phyloP scores from a whole-genome alignment of 2,113 vertebrate species.

The Ptilorrhoa leucosticta region DNA sequence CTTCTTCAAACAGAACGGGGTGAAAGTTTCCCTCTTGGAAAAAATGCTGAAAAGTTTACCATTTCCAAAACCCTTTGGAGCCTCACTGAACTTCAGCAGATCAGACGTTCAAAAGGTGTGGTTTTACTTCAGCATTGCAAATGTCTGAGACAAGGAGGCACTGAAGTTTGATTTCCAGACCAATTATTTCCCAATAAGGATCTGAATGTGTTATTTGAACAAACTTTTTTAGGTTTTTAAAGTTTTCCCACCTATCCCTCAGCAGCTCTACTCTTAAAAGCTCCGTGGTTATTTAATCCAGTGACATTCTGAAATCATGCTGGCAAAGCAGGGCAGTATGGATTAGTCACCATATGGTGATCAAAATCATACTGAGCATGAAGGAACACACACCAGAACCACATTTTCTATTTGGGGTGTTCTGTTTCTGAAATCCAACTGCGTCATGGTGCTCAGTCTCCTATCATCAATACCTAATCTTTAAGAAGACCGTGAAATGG shows the following conservation, averaged over 20 bases:
- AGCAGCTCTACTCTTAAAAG: neutral
- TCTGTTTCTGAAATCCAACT: conserved; percentile 1
- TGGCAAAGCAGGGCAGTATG: neutral
- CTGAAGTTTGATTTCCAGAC: conserved; percentile 6
- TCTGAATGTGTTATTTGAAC: neutral
- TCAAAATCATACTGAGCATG: neutral
- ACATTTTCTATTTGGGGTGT: neutral
- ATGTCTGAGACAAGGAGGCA: neutral
- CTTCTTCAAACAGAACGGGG: neutral
- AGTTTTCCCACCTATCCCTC: neutral
- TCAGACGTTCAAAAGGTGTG: neutral
- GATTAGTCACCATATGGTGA: neutral
- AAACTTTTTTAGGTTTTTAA: neutral
- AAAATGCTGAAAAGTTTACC: neutral
- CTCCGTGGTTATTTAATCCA: neutral
- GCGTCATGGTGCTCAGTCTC: neutral
- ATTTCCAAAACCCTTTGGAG: neutral
- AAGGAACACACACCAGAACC: neutral
- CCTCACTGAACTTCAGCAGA: neutral
- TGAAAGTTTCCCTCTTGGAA: neutral
- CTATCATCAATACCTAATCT: neutral
- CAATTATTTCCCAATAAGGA: neutral
- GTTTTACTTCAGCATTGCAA: conserved; percentile 1
- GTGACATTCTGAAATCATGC: neutral
- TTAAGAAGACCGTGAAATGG: neutral